Evolutionary conservation across 2,797 vertebrate genomes (phyloP), one percentile per base, ranked within the genome.

Genomic region (Acrossocheilus fasciatus): DNA sequence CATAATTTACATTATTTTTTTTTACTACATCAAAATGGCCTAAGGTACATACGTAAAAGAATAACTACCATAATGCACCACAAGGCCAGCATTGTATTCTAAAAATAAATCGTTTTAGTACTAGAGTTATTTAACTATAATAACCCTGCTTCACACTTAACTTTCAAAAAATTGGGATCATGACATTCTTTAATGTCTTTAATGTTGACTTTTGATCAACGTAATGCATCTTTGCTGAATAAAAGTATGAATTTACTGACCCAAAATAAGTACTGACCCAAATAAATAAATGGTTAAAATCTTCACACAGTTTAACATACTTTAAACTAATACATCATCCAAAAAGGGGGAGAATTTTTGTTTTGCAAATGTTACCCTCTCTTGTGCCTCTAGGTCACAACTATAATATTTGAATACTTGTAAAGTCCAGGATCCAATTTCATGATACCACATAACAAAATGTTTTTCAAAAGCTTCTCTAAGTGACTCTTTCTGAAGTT

Each of bases 321-420:
- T 3, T 30, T 17, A 45, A 45, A 2, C 45, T 14, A 2, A 20
- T 4, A 41, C 7, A 4, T 54, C 18, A 30, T n/a, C 3, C 59
- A 84, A 36, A 76, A 68, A 84, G 59, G 47, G 12, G 39, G 0
- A n/a, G 6, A 0, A n/a, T 41, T 18, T 84, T 78, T 78, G 47
- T n/a, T 62, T 78, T 78, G 83, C 74, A 85, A 85, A 85, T 78
- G 36, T 30, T 23, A 20, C 54, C 15, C 6, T 7, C 17, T 7
- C 43, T 26, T 26, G 26, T 26, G 23, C n/a, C 52, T 45, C 3
- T 47, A 57, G 23, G 12, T 72, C 11, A 17, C 26, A 57, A 9
- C 41, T 70, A 5, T 12, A 7, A 36, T 14, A 72, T 80, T 72
- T 85, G 66, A 85, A 78, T 85, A 80, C 52, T 45, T 59, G 75